Percentiles rank a stretch among this genome's conserved stretches.
Conservation (phyloP, 2,888 invertebrate species). For the Arctia plantaginis region DNA sequence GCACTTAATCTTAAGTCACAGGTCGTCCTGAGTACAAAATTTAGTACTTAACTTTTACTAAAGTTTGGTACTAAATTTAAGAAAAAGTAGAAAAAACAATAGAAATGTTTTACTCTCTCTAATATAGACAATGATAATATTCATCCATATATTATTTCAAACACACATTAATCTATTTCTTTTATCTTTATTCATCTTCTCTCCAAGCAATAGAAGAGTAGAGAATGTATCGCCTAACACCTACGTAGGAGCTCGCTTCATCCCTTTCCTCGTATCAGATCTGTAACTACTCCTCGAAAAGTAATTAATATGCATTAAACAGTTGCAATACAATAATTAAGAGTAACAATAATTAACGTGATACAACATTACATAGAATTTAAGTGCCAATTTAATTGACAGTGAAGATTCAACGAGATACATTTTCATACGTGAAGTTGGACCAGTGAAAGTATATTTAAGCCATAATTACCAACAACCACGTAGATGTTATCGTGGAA, state of each 20-base stretch:
- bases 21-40: background rate
- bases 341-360: conserved; percentile 3
- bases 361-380: conserved; percentile 4
- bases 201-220: background rate
- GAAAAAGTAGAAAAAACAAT: background rate
- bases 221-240: background rate
- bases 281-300: background rate
- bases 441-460: conserved; percentile 53
- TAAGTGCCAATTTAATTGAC: conserved; percentile 35
- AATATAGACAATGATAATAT: background rate
- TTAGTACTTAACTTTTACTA: background rate
- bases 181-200: background rate
- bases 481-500: conserved; percentile 47
- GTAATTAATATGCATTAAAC: conserved; percentile 7
- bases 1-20: background rate
- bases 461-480: conserved; percentile 40
- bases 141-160: background rate
- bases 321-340: conserved; percentile 7
- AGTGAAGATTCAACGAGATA: conserved; percentile 41
- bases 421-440: conserved; percentile 49
- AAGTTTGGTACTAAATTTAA: background rate
- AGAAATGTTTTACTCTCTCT: background rate
- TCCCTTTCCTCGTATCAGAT: background rate
- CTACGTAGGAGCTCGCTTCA: rapidly evolving
- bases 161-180: background rate